Base-by-base conservation (phyloP, 2,113 vertebrate species). In the Channa argus region DNA sequence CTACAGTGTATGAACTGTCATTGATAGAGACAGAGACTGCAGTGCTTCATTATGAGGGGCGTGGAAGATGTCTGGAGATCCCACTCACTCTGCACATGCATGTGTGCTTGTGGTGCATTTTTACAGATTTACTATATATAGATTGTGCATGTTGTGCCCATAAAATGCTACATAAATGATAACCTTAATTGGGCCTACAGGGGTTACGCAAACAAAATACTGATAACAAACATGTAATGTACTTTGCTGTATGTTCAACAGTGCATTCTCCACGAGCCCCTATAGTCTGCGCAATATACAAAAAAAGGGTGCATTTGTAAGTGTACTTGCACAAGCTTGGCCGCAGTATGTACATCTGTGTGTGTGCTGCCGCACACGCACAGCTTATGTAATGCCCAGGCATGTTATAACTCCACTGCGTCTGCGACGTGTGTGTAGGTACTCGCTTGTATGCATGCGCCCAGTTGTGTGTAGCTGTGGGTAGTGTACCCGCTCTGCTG, bases 361-460 rank as follows among this genome's bases (percentile, higher is more conserved):
- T 53, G 81, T 34, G 55, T 47, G 71, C 43, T 59, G 33, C 38
- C 39, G 54, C 59, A 74, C 85, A 86, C 71, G 67, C 74, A 84
- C 54, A 60, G 47, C 71, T 94, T 94, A 92, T 85, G 80, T 91
- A 93, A 92, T 71, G 13, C 66, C 54, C 47, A 62, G 72, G 81
- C 86, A 86, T 91, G 85, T 88, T 87, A 69, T 73, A 75, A 80
- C 87, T 83, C 70, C 62, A 60, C 82, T 80, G 70, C 46, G 77
- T 46, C 64, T 82, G 55, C 71, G 67, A 3, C 74, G 61, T 77
- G 52, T 78, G 75, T 78, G 81, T 80, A 69, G 47, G 75, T 71
- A 74, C 73, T 34, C 46, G 74, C 62, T 64, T 50, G 60, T 78
- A 71, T 12, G 58, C 15, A 45, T 74, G 43, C 12, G 6, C 51